These are phyloP conservation scores for Pseudotriccus pelzelni DNA, from an alignment of 2,797 vertebrate genomes.

Conservation along the genomic window DNA sequence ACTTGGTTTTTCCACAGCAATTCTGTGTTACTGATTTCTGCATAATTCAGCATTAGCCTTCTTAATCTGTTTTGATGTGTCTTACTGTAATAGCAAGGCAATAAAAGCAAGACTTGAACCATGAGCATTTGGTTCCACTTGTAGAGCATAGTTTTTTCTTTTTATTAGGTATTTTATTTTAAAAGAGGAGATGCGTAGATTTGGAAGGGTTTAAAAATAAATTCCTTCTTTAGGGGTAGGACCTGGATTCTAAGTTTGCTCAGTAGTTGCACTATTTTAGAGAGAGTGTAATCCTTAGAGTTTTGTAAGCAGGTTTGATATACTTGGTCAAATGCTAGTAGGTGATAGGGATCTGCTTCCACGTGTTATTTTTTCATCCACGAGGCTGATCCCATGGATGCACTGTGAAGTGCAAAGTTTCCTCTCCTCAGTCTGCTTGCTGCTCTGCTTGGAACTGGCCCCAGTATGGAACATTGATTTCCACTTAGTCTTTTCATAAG, in stretches of 20 bases:
- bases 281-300: neutral
- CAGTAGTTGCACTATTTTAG: neutral
- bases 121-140: neutral
- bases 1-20: conserved; percentile 13
- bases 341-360: neutral
- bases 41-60: conserved; percentile 48
- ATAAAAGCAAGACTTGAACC: neutral
- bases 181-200: neutral
- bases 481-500: neutral
- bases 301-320: neutral
- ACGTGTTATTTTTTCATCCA: neutral
- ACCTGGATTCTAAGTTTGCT: neutral
- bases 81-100: neutral
- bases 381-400: neutral
- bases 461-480: neutral
- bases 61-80: conserved; percentile 51
- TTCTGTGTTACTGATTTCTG: conserved; percentile 33
- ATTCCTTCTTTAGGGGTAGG: neutral
- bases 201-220: neutral
- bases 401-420: neutral
- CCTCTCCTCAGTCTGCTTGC: neutral
- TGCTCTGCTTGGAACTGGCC: neutral
- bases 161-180: neutral
- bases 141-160: neutral
- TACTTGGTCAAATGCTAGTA: neutral